Evolutionary conservation across 2,113 vertebrate species (phyloP), one percentile per base, ranked within the genome.

Genomic region (Pontoporia blainvillei): DNA sequence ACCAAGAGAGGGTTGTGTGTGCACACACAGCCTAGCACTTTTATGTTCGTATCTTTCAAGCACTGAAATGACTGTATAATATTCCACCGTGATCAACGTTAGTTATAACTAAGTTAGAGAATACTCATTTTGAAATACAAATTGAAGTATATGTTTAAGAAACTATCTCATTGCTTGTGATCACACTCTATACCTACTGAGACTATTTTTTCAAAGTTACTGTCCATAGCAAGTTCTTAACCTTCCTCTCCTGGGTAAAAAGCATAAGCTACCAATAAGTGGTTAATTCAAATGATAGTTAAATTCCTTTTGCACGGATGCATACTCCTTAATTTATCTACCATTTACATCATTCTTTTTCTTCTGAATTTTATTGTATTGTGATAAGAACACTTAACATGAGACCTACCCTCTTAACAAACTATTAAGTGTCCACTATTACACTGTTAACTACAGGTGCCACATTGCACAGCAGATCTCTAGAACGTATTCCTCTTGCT

Each of bases 371-470:
- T 85, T 66, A 76, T 21, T 34, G 69, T 27, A 49, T 9, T 82
- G 36, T 72, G 44, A 10, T 67, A 52, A 49, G 23, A 90, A 73
- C 49, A 73, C 17, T 64, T 34, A 54, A 66, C 29, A 39, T 4
- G n/a, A 86, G 67, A 69, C 5, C 29, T 13, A 59, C 46, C 29
- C 17, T 69, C 11, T 76, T 17, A 36, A 49, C 31, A 73, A 62
- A 34, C n/a, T 44, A 84, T 83, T 36, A 73, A 61, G 44, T 14
- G 25, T 36, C 3, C 20, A 54, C 6, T 10, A 39, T 5, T 25
- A 4, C 34, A 1, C 1, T 8, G 29, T 62, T 12, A 49, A n/a
- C 17, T 20, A 1, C 0, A 49, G 57, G 13, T 2, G 0, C 25
- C 2, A 44, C 2, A 25, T 4, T 57, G 11, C 21, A 27, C 5